phyloP scores from a whole-genome alignment of 2,888 invertebrate genomes.

The Clitarchus hookeri region DNA sequence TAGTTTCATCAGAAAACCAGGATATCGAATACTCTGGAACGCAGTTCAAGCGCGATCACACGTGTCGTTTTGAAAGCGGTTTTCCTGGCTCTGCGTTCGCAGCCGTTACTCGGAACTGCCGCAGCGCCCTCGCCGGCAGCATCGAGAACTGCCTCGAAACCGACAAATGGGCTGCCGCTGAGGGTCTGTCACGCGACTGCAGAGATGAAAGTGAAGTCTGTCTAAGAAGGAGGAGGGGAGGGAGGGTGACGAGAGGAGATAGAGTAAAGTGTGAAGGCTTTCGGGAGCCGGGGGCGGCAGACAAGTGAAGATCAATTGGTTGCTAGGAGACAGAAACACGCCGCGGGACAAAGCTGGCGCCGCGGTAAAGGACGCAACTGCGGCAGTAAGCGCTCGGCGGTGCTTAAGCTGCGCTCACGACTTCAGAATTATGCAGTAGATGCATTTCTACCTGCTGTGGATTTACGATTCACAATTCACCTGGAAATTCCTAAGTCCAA shows the following conservation, averaged over 20 bases:
- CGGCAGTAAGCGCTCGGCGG: too few relatives aligned
- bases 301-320: slow-evolving; percentile 36
- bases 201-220: slow-evolving; percentile 14
- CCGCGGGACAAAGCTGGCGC: neutral
- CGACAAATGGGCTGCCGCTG: neutral
- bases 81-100: neutral
- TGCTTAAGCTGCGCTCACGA: too few relatives aligned
- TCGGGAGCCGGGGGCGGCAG: slow-evolving; percentile 28
- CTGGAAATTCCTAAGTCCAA: too few relatives aligned
- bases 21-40: too few relatives aligned
- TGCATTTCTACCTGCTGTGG: too few relatives aligned
- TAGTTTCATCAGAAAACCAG: too few relatives aligned
- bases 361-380: neutral
- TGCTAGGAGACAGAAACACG: slow-evolving; percentile 33
- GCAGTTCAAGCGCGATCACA: neutral
- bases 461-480: too few relatives aligned
- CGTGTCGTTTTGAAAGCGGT: neutral
- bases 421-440: too few relatives aligned
- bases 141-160: neutral
- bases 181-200: too few relatives aligned
- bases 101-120: neutral
- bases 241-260: neutral
- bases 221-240: neutral
- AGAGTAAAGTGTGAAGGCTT: slow-evolving; percentile 25
- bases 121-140: neutral